Evolutionary conservation across 2,113 vertebrate species (phyloP).

Genomic region (Propithecus coquereli): DNA sequence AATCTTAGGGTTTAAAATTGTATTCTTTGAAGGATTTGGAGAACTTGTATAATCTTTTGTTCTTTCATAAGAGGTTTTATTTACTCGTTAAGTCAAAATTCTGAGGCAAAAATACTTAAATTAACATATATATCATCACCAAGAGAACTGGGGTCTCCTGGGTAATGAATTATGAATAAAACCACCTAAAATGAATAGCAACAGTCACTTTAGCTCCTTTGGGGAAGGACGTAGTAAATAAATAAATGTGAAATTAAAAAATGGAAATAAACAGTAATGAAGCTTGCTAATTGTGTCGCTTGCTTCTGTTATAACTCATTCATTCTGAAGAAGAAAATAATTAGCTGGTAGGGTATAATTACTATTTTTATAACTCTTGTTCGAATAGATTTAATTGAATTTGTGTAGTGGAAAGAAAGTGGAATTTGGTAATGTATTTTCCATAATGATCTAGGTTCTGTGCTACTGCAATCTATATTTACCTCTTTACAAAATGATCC

Average conservation of each 20-base stretch:
- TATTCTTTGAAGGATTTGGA: background rate
- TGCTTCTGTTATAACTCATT: slow-evolving; percentile 36
- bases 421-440: background rate
- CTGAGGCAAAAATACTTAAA: slow-evolving; percentile 21
- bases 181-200: slow-evolving; percentile 1
- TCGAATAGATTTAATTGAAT: slow-evolving; percentile 46
- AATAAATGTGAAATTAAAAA: background rate
- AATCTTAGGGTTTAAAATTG: background rate
- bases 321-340: slow-evolving; percentile 35
- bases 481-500: background rate
- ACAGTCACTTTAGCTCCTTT: background rate
- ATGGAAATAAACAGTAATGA: slow-evolving; percentile 20
- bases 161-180: slow-evolving; percentile 11
- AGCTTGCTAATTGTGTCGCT: slow-evolving; percentile 2
- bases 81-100: background rate
- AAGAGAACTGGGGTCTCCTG: background rate
- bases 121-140: background rate
- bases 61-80: slow-evolving; percentile 16
- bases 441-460: background rate
- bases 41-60: background rate
- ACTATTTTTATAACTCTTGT: slow-evolving; percentile 42
- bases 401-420: background rate
- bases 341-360: slow-evolving; percentile 19
- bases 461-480: background rate
- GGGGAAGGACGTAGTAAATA: background rate